Percentiles rank a stretch among this genome's conserved stretches.
phyloP scores from a whole-genome alignment of 2,797 vertebrate genomes.

The Bucorvus abyssinicus region DNA sequence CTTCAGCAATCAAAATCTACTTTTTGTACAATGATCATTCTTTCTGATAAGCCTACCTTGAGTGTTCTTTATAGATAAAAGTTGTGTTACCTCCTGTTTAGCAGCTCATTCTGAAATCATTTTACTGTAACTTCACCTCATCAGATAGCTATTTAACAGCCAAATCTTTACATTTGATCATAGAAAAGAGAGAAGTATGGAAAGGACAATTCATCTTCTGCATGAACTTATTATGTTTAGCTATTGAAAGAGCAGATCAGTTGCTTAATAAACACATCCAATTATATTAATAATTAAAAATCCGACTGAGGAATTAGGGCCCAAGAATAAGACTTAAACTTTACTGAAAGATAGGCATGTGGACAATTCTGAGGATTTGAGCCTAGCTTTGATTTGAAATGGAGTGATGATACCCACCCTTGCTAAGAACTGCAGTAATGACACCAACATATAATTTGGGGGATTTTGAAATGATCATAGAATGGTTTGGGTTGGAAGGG shows the following conservation, averaged over 20 bases:
- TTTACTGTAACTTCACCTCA: not conserved
- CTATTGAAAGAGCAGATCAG: not conserved
- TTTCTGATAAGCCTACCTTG: not conserved
- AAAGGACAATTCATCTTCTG: not conserved
- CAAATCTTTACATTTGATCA: not conserved
- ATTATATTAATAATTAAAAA: not conserved
- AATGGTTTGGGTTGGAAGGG: not conserved
- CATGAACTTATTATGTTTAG: not conserved
- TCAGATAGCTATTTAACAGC: not conserved
- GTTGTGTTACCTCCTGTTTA: not conserved
- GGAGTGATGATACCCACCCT: not conserved
- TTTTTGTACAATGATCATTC: not conserved
- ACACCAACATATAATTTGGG: not conserved
- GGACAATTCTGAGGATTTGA: not conserved
- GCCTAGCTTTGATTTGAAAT: not conserved
- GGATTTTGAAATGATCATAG: not conserved
- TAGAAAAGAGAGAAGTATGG: not conserved
- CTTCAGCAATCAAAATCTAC: not conserved
- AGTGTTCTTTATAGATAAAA: not conserved
- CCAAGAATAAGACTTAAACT: not conserved
- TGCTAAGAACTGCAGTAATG: no score
- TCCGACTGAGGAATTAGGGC: not conserved
- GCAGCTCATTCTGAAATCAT: not conserved
- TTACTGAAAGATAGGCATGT: not conserved
- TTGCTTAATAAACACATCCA: not conserved